A percentile compares a stretch with the other conserved stretches of the same genome.
Conservation (phyloP, 1,140 invertebrate species). For the Lepidostoma basale region DNA sequence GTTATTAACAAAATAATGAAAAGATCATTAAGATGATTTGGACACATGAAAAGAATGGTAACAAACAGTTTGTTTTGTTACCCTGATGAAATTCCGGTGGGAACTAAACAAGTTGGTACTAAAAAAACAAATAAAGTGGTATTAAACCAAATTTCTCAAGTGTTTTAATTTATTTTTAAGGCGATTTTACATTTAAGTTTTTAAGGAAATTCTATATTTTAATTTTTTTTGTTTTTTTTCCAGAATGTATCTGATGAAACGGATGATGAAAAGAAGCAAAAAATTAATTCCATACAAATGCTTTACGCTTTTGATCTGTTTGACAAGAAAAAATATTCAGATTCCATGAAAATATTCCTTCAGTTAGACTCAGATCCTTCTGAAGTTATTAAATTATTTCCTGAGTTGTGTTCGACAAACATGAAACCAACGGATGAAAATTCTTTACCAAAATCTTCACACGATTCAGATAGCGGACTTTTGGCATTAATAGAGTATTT, state of each 20-base stretch:
- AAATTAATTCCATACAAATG: constrained; percentile 87
- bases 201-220: neutral
- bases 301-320: constrained; percentile 91
- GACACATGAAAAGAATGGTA: too few relatives aligned
- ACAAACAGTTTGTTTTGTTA: too few relatives aligned
- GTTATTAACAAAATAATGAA: too few relatives aligned
- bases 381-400: constrained; percentile 93
- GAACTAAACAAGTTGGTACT: too few relatives aligned
- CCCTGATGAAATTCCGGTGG: too few relatives aligned
- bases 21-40: too few relatives aligned
- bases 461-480: constrained; percentile 85
- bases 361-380: constrained; percentile 90
- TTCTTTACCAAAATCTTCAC: constrained; percentile 66
- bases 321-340: constrained; percentile 82
- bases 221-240: constrained; percentile 44
- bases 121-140: too few relatives aligned
- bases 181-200: neutral
- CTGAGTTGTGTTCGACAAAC: constrained; percentile 78
- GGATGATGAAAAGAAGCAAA: constrained; percentile 78
- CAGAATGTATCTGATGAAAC: constrained; percentile 85
- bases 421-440: constrained; percentile 64
- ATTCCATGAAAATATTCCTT: constrained; percentile 90
- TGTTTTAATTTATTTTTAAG: too few relatives aligned
- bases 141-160: too few relatives aligned
- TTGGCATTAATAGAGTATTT: constrained; percentile 89